A percentile compares a stretch with the other conserved stretches of the same genome.
Evolutionary conservation across 2,888 invertebrate species (phyloP).

Genomic region (Sisyra nigra): DNA sequence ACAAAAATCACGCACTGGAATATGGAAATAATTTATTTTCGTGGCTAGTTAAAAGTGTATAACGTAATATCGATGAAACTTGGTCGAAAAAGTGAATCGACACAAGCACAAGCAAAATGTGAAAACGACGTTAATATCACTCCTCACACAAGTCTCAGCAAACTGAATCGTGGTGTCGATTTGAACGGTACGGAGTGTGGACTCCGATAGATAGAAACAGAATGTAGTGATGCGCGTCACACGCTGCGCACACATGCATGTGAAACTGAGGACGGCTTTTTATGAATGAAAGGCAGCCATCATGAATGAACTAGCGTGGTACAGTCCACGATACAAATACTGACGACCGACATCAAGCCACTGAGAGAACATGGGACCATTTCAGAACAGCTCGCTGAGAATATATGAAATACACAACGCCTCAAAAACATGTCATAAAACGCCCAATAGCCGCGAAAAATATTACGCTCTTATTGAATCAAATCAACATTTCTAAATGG

Average conservation of each 20-base stretch:
- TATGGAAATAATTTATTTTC: too few species aligned
- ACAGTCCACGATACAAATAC: slow-evolving; percentile 21
- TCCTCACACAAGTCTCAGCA: not conserved
- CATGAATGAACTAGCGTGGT: slow-evolving; percentile 44
- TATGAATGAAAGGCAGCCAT: slow-evolving; percentile 59
- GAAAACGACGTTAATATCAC: not conserved
- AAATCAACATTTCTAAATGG: too few species aligned
- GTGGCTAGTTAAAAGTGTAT: too few species aligned
- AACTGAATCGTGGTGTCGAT: not conserved
- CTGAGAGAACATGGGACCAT: not conserved
- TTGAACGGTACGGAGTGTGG: not conserved
- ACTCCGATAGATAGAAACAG: not conserved
- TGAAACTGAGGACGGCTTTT: slow-evolving; percentile 39
- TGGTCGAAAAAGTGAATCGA: not conserved
- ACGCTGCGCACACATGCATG: slow-evolving; percentile 18
- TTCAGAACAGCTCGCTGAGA: too few species aligned
- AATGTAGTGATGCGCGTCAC: slow-evolving; percentile 18
- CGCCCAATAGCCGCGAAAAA: too few species aligned
- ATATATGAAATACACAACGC: too few species aligned
- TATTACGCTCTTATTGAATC: too few species aligned
- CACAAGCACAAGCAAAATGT: not conserved
- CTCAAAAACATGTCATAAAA: too few species aligned
- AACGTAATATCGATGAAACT: too few species aligned
- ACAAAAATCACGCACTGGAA: too few species aligned
- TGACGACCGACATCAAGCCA: not conserved